Base-by-base conservation (phyloP, 2,113 vertebrate genomes). In the Himantopus leucocephalus region DNA sequence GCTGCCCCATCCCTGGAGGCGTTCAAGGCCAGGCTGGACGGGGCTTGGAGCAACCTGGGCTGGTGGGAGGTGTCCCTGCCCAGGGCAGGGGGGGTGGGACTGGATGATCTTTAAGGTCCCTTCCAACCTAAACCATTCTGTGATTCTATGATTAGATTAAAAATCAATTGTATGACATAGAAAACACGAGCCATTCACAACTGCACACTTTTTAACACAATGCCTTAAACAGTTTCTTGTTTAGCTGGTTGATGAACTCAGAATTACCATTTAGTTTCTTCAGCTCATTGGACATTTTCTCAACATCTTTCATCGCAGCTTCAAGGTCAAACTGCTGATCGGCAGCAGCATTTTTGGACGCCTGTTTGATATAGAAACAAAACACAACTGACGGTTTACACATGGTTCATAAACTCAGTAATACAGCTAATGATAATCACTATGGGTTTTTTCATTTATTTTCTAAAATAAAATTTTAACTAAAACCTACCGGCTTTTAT, bases 231-330 rank as follows among this genome's bases (percentile, higher is more conserved):
- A 66, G 13, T 29, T 48, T 21, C 21, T 27, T 37, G 26, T 60
- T 76, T 30, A 82, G 47, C 14, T 70, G 37, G 6, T 30, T 23
- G 34, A 18, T 21, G 19, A 72, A 79, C 34, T 73, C 58, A 58
- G 62, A 85, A 79, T 96, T 98, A 98, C 98, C 98, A 35, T 95
- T 96, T 43, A 98, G 94, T 90, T 97, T 98, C 95, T 97, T 98
- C 87, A 98, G 45, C 48, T 98, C 98, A 34, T 17, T 81, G 77
- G 89, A 97, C 92, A 98, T 98, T 47, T 47, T 80, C 3, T 96
- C 90, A 43, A 98, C 64, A 10, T 94, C 98, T 96, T 96, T 97
- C 95, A 98, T 97, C 0, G 88, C 90, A 84, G 82, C 77, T 66
- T 97, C 97, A 79, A 98, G 88, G 68, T 95, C 97, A 72, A 97